Base-by-base conservation (phyloP, 2,888 invertebrate genomes). In the Eueremaeus valkanovi region DNA sequence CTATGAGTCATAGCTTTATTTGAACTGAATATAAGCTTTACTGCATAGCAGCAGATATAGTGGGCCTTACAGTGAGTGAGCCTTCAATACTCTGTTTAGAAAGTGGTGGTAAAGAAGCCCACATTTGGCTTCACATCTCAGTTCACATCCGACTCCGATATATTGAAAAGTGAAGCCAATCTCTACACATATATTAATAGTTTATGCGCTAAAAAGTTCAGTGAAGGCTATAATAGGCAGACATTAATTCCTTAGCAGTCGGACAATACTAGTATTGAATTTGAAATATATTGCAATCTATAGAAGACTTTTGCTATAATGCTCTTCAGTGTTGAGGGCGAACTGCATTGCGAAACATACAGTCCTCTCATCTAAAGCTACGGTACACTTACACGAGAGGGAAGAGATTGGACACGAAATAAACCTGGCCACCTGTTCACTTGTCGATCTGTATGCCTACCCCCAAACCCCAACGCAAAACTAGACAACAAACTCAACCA, bases 361-460 rank as follows among this genome's bases (percentile, higher is more conserved):
- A 55, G 24, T 51, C 21, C 18, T n/a, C 55, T 55, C 55, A 55
- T 55, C 55, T 24, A 55, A 18, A 21, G 55, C 55, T 55, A 9
- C 55, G 9, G 3, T 55, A 55, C 29, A 3, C 29, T 55, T 27
- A 55, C 9, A 13, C 24, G 13, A 3, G 9, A 9, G 24, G 27
- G 2, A 24, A 18, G 21, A 18, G 27, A 18, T 21, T 6, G 18
- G 55, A 55, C 18, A 16, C 13, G 27, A 55, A n/a, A 55, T 24
- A 55, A 55, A 55, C 55, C 55, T 55, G 55, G 55, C 55, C 55
- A 55, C 55, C 55, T 55, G 55, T 55, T 55, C 55, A 55, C 55
- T 55, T 55, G 55, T 55, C 55, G 55, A 55, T 55, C 55, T 55
- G 3, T 55, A 55, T 55, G 13, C 8, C 21, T 29, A 24, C 24